Evolutionary conservation across 2,888 invertebrate genomes (phyloP).

Genomic region (Epiblema foenella): DNA sequence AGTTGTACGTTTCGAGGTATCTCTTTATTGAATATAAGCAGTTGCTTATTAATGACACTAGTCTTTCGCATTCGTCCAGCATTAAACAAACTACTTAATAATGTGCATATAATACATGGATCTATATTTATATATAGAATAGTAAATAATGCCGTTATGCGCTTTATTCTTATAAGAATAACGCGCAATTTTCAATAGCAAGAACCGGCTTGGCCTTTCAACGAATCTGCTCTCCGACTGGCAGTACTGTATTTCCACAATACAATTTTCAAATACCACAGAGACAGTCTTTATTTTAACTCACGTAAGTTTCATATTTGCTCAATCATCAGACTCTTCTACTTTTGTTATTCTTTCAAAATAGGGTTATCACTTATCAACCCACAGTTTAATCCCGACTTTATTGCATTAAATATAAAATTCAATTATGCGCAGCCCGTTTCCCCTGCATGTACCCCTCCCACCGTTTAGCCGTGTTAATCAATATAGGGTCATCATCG

Average conservation of each 20-base stretch:
- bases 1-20: background rate
- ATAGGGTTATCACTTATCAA: constrained; percentile 92
- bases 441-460: constrained; percentile 98
- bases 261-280: background rate
- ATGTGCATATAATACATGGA: constrained; percentile 10
- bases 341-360: constrained; percentile 92
- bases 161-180: background rate
- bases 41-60: constrained; percentile 13
- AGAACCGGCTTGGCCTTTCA: constrained; percentile 3
- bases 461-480: constrained; percentile 95
- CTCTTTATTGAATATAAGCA: constrained; percentile 12
- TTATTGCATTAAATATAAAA: background rate
- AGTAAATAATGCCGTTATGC: constrained; percentile 2
- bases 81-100: constrained; percentile 9
- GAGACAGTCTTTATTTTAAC: background rate
- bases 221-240: background rate
- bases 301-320: background rate
- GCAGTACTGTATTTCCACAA: too few species aligned
- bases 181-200: constrained; percentile 5
- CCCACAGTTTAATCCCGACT: constrained; percentile 87
- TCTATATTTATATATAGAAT: constrained; percentile 5
- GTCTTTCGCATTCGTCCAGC: constrained; percentile 30
- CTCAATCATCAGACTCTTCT: constrained; percentile 97
- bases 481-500: constrained; percentile 92
- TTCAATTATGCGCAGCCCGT: constrained; percentile 94